Conservation (phyloP, 2,888 invertebrate species). For the Rhagophthalmus giganteus region DNA sequence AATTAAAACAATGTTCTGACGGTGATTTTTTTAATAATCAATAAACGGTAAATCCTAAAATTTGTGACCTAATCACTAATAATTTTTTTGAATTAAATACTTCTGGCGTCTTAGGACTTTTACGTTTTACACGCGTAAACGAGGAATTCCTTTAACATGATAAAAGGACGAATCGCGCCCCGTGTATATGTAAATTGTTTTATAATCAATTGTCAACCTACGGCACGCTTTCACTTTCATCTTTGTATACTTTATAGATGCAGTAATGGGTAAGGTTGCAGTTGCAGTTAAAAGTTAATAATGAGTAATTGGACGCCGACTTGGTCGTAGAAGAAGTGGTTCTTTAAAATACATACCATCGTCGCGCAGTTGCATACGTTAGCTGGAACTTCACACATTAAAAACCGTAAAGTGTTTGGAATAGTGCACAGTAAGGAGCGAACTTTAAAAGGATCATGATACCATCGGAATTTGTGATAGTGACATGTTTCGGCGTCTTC, state of each 20-base stretch:
- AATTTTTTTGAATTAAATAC: too few relatives aligned
- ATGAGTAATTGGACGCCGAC: not conserved
- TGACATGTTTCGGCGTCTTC: not conserved
- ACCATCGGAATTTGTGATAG: constrained; percentile 6
- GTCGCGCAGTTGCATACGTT: constrained; percentile 3
- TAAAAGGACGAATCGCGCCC: too few relatives aligned
- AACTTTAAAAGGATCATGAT: constrained; percentile 9
- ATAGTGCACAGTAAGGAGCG: constrained; percentile 1
- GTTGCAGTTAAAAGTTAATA: not conserved
- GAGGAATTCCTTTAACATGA: too few relatives aligned
- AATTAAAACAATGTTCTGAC: too few relatives aligned
- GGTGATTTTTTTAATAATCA: too few relatives aligned
- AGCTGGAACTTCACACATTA: not conserved
- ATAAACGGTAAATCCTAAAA: too few relatives aligned
- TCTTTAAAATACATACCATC: not conserved
- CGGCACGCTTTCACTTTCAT: too few relatives aligned
- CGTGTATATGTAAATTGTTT: too few relatives aligned
- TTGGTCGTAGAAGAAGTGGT: not conserved
- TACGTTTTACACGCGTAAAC: too few relatives aligned
- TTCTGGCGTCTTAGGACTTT: too few relatives aligned
- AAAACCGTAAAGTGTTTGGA: constrained; percentile 1
- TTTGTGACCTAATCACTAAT: too few relatives aligned
- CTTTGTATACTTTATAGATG: not conserved
- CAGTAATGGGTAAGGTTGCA: not conserved
- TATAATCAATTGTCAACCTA: too few relatives aligned